A percentile compares a stretch with the other conserved stretches of the same genome.
phyloP scores from a whole-genome alignment of 2,888 invertebrate genomes.

The Cryptus armator region DNA sequence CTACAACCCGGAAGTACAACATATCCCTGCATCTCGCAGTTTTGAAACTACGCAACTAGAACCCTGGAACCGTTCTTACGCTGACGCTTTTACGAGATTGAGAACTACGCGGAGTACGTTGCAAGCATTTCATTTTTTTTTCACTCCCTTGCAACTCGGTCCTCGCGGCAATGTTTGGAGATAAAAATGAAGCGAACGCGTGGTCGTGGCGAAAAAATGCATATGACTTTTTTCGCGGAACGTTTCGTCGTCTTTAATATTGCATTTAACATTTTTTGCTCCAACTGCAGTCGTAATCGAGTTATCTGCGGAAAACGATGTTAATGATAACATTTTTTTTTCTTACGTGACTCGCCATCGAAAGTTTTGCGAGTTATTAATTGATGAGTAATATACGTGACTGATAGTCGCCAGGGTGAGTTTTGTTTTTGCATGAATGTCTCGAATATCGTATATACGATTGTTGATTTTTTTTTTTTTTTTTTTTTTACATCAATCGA shows the following conservation, averaged over 20 bases:
- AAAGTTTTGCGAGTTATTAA: background rate
- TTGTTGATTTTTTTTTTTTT: constrained; percentile 19
- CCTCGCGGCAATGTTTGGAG: constrained; percentile 2
- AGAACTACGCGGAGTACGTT: constrained; percentile 1
- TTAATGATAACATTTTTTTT: background rate
- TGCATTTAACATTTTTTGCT: background rate
- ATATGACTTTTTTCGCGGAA: background rate
- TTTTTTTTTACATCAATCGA: constrained; percentile 20
- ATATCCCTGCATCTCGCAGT: constrained; percentile 39
- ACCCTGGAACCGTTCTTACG: constrained; percentile 45
- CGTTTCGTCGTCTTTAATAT: background rate
- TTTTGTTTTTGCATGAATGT: constrained; percentile 18
- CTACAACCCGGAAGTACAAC: constrained; percentile 54
- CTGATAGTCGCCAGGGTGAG: background rate
- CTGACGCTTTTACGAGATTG: constrained; percentile 56
- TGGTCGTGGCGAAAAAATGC: background rate
- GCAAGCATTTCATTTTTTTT: constrained; percentile 16
- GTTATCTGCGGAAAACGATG: background rate
- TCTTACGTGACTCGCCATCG: constrained; percentile 7
- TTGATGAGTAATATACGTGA: constrained; percentile 17
- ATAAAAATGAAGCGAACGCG: background rate
- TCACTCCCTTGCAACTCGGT: background rate
- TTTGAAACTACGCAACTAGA: constrained; percentile 35
- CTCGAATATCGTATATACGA: constrained; percentile 16
- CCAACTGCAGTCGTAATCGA: background rate